Percentiles rank a stretch among this genome's conserved stretches.
Evolutionary conservation across 2,888 invertebrate genomes (phyloP).

Genomic region (Tetramorium bicarinatum): DNA sequence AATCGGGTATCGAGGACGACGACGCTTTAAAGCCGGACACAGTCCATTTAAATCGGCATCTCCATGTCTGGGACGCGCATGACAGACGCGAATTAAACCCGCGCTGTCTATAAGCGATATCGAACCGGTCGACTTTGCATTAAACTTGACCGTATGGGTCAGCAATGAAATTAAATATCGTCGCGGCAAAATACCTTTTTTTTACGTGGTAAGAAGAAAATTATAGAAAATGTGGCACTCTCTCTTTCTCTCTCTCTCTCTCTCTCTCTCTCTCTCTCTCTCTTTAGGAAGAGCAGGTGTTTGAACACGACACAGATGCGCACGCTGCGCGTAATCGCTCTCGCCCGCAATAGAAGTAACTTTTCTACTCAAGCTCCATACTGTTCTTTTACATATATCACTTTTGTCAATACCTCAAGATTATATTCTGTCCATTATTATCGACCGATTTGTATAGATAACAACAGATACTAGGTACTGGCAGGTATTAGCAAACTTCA

Average conservation of each 20-base stretch:
- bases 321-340: conserved; percentile 5
- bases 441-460: background rate
- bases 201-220: conserved; percentile 5
- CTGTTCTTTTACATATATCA: background rate
- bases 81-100: conserved; percentile 28
- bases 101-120: conserved; percentile 3
- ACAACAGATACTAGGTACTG: background rate
- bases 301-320: background rate
- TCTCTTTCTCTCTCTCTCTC: background rate
- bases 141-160: conserved; percentile 17
- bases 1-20: conserved; percentile 35
- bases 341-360: background rate
- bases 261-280: background rate
- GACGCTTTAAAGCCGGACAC: conserved; percentile 10
- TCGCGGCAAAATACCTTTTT: background rate
- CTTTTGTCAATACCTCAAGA: background rate
- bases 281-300: conserved; percentile 31
- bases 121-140: background rate
- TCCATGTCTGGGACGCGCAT: background rate
- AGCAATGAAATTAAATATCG: background rate
- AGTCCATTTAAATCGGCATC: conserved; percentile 11
- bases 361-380: conserved; percentile 18
- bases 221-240: background rate
- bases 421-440: background rate
- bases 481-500: background rate